phyloP scores from a whole-genome alignment of 2,888 invertebrate genomes.

The Chymomyza procnemis region DNA sequence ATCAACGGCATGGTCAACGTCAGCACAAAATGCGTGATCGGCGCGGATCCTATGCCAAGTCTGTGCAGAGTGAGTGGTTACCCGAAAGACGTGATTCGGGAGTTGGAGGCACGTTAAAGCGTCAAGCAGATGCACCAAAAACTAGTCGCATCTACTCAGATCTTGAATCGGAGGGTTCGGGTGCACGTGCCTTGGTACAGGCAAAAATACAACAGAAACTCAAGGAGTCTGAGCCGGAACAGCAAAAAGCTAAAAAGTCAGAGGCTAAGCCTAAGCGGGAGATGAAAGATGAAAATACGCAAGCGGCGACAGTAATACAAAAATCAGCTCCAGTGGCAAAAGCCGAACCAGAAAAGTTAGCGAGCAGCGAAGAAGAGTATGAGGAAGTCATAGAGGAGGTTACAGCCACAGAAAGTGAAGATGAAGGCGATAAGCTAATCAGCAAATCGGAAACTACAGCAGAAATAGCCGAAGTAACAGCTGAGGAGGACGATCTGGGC shows the following conservation, averaged over 20 bases:
- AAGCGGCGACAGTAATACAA: constrained; percentile 45
- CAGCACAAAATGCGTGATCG: constrained; percentile 63
- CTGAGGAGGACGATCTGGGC: constrained; percentile 60
- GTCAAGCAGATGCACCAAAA: constrained; percentile 44
- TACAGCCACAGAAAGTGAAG: constrained; percentile 41
- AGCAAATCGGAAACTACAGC: not conserved
- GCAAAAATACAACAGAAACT: constrained; percentile 78
- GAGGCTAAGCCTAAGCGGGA: constrained; percentile 39
- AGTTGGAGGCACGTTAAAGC: constrained; percentile 47
- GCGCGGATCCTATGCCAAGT: constrained; percentile 71
- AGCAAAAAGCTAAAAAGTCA: constrained; percentile 37
- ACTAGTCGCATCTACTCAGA: constrained; percentile 75
- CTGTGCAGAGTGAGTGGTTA: constrained; percentile 74
- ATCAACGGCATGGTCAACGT: constrained; percentile 39
- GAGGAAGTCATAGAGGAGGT: constrained; percentile 42
- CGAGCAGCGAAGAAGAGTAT: constrained; percentile 44
- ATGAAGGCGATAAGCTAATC: constrained; percentile 22
- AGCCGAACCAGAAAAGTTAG: not conserved
- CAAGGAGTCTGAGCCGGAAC: constrained; percentile 50
- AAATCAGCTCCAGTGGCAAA: constrained; percentile 30
- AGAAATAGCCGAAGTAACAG: constrained; percentile 1
- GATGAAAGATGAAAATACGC: constrained; percentile 58
- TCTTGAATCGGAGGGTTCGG: constrained; percentile 77
- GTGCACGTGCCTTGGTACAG: constrained; percentile 76
- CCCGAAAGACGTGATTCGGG: constrained; percentile 58